phyloP scores from a whole-genome alignment of 2,113 vertebrate species.

The Epinephelus cyanopodus region DNA sequence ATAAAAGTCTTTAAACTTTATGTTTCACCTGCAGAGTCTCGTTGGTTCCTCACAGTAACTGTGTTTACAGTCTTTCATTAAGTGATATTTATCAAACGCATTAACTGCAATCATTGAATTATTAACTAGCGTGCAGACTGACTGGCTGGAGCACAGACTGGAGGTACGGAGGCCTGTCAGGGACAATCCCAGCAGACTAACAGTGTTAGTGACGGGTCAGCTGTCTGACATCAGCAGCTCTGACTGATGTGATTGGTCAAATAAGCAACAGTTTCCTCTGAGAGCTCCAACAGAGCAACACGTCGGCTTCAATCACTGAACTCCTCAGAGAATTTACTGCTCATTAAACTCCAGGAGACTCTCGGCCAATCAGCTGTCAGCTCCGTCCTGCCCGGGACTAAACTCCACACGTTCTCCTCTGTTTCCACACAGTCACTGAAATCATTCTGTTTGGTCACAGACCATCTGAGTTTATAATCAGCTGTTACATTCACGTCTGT shows the following conservation, averaged over 20 bases:
- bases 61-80: neutral
- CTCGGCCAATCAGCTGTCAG: neutral
- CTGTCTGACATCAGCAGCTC: conserved; percentile 41
- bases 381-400: too few relatives aligned
- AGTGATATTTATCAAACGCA: neutral
- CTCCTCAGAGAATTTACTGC: neutral
- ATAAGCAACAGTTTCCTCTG: conserved; percentile 26
- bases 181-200: neutral
- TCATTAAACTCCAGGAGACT: too few relatives aligned
- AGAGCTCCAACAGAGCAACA: conserved; percentile 42
- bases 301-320: conserved; percentile 28
- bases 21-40: too few relatives aligned
- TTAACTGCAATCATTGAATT: too few relatives aligned
- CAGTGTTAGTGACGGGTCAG: conserved; percentile 35
- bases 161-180: conserved; percentile 2
- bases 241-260: conserved; percentile 66
- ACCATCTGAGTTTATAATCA: too few relatives aligned
- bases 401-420: too few relatives aligned
- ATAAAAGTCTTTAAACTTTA: too few relatives aligned
- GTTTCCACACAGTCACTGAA: too few relatives aligned
- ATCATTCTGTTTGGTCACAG: too few relatives aligned
- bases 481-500: too few relatives aligned
- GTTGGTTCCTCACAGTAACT: neutral
- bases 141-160: neutral
- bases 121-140: too few relatives aligned